phyloP scores from a whole-genome alignment of 2,797 vertebrate species.

The Tenualosa thibaudeaui region DNA sequence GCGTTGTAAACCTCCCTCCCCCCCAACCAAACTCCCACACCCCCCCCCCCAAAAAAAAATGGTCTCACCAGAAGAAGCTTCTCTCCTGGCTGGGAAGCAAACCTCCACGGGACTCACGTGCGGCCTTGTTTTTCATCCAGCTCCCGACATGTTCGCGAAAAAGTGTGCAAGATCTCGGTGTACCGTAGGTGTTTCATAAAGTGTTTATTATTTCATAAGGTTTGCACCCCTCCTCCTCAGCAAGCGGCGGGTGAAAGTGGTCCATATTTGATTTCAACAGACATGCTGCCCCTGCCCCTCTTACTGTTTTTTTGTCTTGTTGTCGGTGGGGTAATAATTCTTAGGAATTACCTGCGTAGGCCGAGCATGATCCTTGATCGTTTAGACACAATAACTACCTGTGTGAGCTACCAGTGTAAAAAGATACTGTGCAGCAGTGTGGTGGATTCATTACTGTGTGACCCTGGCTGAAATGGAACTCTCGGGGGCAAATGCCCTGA shows the following conservation, averaged over 20 bases:
- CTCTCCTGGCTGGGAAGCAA: constrained; percentile 24
- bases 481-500: background rate
- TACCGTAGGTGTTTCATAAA: constrained; percentile 25
- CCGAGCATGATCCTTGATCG: background rate
- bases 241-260: constrained; percentile 41
- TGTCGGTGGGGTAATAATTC: constrained; percentile 2
- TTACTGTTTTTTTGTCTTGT: background rate
- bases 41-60: background rate
- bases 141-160: constrained; percentile 30
- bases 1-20: constrained; percentile 44
- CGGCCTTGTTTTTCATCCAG: constrained; percentile 30
- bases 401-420: constrained; percentile 26
- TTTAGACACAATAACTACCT: constrained; percentile 12
- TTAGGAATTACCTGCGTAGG: constrained; percentile 4
- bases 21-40: background rate
- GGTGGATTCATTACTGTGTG: background rate
- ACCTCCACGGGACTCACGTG: constrained; percentile 13
- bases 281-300: background rate
- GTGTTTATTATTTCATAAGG: constrained; percentile 18
- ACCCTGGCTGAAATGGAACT: constrained; percentile 2
- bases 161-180: background rate
- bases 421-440: background rate
- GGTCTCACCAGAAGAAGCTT: constrained; percentile 24
- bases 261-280: constrained; percentile 40
- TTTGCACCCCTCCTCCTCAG: background rate